These are phyloP conservation scores for Ectropis crepuscularia DNA, from an alignment of 2,888 invertebrate species.

Conservation along the genomic window DNA sequence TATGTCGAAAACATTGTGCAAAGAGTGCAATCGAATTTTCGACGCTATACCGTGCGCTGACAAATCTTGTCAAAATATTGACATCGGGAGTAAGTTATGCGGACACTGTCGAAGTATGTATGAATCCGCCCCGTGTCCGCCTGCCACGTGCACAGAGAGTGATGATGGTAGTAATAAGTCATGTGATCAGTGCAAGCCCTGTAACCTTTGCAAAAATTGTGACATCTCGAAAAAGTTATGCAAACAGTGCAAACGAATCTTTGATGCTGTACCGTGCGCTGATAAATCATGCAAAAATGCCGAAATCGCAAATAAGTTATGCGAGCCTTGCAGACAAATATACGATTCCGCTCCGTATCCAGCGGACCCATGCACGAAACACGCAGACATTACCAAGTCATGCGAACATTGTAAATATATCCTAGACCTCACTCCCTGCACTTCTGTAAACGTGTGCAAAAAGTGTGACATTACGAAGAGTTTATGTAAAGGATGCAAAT, in stretches of 20 bases:
- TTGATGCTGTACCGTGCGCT: not conserved
- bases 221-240: not conserved
- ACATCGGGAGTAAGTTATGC: no score
- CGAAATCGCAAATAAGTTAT: not conserved
- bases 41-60: no score
- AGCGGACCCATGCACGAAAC: no score
- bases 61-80: no score
- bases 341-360: not conserved
- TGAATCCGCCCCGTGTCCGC: not conserved
- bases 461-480: not conserved
- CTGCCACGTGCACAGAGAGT: not conserved
- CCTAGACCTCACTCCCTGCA: not conserved
- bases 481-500: constrained; percentile 1
- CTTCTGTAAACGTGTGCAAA: not conserved
- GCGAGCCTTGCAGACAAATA: not conserved
- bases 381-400: no score
- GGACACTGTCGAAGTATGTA: not conserved
- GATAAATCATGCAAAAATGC: constrained; percentile 3
- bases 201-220: not conserved
- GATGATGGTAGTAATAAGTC: not conserved
- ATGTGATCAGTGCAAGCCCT: not conserved
- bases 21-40: no score
- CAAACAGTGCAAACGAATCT: not conserved
- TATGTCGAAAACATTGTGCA: no score
- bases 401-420: not conserved